These are phyloP conservation scores for Autographa pulchrina DNA, from an alignment of 2,888 invertebrate species.

Conservation along the genomic window DNA sequence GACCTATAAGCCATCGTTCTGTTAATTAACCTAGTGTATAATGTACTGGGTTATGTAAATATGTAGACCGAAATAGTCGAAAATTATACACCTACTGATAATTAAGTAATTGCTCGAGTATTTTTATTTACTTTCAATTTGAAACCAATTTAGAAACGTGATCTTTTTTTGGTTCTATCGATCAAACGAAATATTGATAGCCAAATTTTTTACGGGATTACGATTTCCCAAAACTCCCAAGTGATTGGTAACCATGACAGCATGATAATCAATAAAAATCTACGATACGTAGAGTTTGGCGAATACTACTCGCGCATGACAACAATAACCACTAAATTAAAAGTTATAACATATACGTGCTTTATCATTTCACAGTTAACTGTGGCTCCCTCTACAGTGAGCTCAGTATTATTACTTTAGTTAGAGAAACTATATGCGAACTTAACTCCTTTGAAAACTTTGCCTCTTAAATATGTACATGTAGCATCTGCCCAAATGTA, in stretches of 20 bases:
- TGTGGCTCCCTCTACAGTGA: not conserved
- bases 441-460: constrained; percentile 21
- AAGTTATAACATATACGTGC: not conserved
- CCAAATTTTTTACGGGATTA: not conserved
- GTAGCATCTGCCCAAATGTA: constrained; percentile 18
- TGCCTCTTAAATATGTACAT: constrained; percentile 7
- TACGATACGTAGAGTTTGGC: constrained; percentile 14
- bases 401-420: constrained; percentile 14
- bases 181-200: not conserved
- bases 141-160: not conserved
- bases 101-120: constrained; percentile 18
- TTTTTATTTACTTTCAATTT: not conserved
- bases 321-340: constrained; percentile 5
- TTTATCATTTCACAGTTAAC: constrained; percentile 8
- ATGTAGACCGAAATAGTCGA: constrained; percentile 19
- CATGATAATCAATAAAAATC: constrained; percentile 37
- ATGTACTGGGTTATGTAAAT: constrained; percentile 38
- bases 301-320: not conserved
- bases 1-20: constrained; percentile 50
- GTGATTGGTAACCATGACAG: constrained; percentile 34
- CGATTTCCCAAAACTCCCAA: constrained; percentile 20
- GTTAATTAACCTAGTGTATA: constrained; percentile 56
- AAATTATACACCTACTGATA: constrained; percentile 19
- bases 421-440: constrained; percentile 29
- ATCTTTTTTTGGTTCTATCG: not conserved